Percentiles rank a stretch among this genome's conserved stretches.
Conservation (phyloP, 64 coral and sea anemone species). For the Montipora efflorescens region DNA sequence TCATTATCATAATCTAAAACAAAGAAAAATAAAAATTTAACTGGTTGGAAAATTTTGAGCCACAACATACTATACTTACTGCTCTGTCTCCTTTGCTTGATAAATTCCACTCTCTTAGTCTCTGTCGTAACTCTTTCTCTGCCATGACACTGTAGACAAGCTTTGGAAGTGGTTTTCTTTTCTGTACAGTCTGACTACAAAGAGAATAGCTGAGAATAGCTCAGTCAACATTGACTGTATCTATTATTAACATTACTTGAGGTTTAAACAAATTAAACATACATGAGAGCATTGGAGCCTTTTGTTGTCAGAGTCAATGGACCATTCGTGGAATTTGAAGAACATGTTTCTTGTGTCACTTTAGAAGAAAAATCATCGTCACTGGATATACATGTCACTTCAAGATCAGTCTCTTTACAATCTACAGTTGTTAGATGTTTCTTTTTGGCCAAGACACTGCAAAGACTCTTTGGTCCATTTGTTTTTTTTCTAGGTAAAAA, state of each 20-base stretch:
- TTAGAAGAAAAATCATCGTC: background rate
- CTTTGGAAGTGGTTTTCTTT: slow-evolving; percentile 85
- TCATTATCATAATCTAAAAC: too few species aligned
- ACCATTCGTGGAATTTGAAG: background rate
- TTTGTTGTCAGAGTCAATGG: slow-evolving; percentile 7
- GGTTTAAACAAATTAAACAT: background rate
- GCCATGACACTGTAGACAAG: slow-evolving; percentile 85
- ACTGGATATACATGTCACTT: background rate
- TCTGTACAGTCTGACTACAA: slow-evolving; percentile 41
- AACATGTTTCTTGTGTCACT: background rate
- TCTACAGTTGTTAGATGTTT: background rate
- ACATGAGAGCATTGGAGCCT: slow-evolving; percentile 57
- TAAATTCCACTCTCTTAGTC: slow-evolving; percentile 84
- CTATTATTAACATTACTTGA: background rate
- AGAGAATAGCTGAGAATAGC: background rate
- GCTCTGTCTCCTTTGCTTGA: slow-evolving; percentile 83
- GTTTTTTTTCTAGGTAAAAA: slow-evolving; percentile 10
- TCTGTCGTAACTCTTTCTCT: slow-evolving; percentile 89
- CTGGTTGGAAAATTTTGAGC: background rate
- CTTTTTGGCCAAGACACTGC: slow-evolving; percentile 9
- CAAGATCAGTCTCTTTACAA: background rate
- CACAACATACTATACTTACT: slow-evolving; percentile 26
- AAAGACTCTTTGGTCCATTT: background rate
- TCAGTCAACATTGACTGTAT: background rate
- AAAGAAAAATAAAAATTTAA: too few species aligned